Evolutionary conservation across 2,113 vertebrate species (phyloP).

Genomic region (Nesospiza acunhae): DNA sequence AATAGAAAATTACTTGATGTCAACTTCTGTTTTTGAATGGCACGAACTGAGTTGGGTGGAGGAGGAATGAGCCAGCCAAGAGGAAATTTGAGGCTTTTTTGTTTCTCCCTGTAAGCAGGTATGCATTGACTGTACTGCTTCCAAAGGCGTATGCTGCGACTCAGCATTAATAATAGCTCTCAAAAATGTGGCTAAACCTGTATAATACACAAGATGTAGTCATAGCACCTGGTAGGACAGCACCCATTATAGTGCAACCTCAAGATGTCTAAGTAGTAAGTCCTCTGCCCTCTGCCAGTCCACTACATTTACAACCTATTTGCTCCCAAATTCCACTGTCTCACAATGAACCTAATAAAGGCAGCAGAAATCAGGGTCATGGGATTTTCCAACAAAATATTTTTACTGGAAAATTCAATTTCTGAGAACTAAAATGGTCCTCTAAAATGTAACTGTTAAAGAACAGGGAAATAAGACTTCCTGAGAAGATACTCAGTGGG

Average conservation of each 20-base stretch:
- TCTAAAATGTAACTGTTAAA: not conserved
- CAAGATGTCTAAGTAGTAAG: not conserved
- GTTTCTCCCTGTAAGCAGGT: slow-evolving; percentile 63
- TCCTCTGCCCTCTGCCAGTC: not conserved
- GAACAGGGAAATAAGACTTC: not conserved
- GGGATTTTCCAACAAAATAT: not conserved
- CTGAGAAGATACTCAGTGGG: not conserved
- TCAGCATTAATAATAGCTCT: slow-evolving; percentile 51
- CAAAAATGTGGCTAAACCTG: slow-evolving; percentile 68
- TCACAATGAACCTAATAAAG: not conserved
- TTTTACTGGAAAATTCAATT: not conserved
- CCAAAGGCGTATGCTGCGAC: slow-evolving; percentile 66
- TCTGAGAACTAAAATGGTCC: not conserved
- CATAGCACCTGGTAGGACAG: not conserved
- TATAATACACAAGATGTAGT: slow-evolving; percentile 26
- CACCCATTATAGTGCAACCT: not conserved
- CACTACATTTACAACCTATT: not conserved
- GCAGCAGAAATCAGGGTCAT: not conserved
- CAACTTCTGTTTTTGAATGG: slow-evolving; percentile 29
- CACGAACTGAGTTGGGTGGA: not conserved
- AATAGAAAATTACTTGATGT: slow-evolving; percentile 45
- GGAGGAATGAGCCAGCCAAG: slow-evolving; percentile 56
- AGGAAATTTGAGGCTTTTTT: slow-evolving; percentile 69
- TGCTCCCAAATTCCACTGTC: not conserved
- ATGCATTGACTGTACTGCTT: slow-evolving; percentile 45